Base-by-base conservation (phyloP, 2,888 invertebrate species). In the Sarcophaga caerulescens region DNA sequence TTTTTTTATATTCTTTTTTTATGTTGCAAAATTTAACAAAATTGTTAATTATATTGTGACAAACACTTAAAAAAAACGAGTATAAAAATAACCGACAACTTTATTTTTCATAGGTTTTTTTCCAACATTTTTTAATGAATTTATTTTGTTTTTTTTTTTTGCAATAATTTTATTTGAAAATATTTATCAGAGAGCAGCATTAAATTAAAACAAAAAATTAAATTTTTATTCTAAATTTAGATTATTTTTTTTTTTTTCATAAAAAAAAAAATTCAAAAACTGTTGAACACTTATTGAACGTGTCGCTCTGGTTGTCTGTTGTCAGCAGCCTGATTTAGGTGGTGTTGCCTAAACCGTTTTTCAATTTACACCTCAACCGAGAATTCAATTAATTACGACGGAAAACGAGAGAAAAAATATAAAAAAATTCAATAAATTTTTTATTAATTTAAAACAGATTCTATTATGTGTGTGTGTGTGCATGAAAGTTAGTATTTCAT, bases 31-130 rank as follows among this genome's bases (percentile, higher is more conserved):
- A 60, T 62, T 65, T 14, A 35, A 66, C 57, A 77, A 59, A 45
- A 44, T 60, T 77, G 66, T 77, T 68, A 45, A 68, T 77, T 76
- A 68, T 19, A 47, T 1, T 5, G 52, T 52, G 17, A 52, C 52
- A 52, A 52, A 52, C 4, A 52, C 12, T 1, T 5, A 52, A 17
- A 52, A 52, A 52, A 52, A 52, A 14, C 52, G 17, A 52, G 1
- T 17, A 52, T 14, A 47, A 52, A 47, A 52, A 14, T 52, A 52
- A 52, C 4, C 17, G 17, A 52, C 12, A 14, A 52, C 52, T 52
- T 52, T 52, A 52, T 14, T 52, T 52, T 52, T 52, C 17, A 52
- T 4, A 11, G 14, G 0, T 11, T 47, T 47, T 47, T 47, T 47
- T 47, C 0, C 35, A 35, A 35, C 35, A 35, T 35, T 47, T 47